Base-by-base conservation (phyloP, 2,888 invertebrate species). In the Cylloceria caligata region DNA sequence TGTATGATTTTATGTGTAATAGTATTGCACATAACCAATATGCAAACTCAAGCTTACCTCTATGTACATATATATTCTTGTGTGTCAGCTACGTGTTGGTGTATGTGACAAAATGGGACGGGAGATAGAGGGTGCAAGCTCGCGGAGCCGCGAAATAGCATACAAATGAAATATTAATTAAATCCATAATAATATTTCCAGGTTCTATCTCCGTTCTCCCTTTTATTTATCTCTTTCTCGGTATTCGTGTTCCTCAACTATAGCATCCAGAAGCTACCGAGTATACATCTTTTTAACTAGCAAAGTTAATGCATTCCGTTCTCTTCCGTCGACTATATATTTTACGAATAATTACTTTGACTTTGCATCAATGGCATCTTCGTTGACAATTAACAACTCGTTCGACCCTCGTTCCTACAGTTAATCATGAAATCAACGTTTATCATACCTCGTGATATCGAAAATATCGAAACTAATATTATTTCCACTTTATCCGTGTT, bases 121-220 rank as follows among this genome's bases (percentile, higher is more conserved):
- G 39, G 74, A 27, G 52, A 75, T 62, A 69, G 71, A 68, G 21
- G 21, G 68, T 67, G 75, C 80, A 73, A 76, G 74, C 82, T 74
- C 55, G 71, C 71, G 74, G 84, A 85, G 86, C 80, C 81, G 87
- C 85, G 89, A 86, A 90, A 90, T 89, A 89, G 88, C 87, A 89
- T 90, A 88, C 88, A 89, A 90, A 90, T 89, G 90, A 89, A 90
- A 90, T 90, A 90, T 90, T 90, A 90, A 90, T 90, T 90, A 90
- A 89, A 89, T 88, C 88, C 88, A 88, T 87, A 88, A 89, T 88
- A 89, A 49, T 88, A 88, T 86, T 85, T 86, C 84, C 79, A 72
- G 9, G 62, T 42, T 11, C 68, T 76, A 34, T 34, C 64, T 64
- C 64, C 13, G 64, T 64, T 64, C 84, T 21, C 81, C 24, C 81